Conservation (phyloP, 2,888 invertebrate species). For the Helleia helle region DNA sequence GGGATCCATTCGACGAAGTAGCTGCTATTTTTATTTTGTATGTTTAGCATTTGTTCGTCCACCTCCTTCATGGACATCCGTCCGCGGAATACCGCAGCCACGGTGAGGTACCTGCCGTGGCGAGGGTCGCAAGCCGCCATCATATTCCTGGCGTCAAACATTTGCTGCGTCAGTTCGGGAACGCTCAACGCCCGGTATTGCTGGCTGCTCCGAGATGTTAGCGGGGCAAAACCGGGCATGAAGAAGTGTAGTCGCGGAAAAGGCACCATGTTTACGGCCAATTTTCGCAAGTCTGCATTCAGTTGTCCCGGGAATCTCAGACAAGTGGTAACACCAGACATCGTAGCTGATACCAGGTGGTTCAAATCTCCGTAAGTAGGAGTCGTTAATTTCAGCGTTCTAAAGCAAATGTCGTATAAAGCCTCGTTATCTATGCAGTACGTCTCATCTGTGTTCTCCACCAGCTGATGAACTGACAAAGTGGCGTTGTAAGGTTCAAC, state of each 20-base stretch:
- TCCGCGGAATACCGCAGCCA: conserved; percentile 91
- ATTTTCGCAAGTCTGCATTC: conserved; percentile 81
- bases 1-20: conserved; percentile 89
- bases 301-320: conserved; percentile 56
- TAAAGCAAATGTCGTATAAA: conserved; percentile 84
- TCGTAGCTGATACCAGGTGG: conserved; percentile 53
- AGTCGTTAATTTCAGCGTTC: conserved; percentile 81
- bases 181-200: conserved; percentile 91
- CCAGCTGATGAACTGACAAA: conserved; percentile 77
- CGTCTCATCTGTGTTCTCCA: conserved; percentile 78
- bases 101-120: conserved; percentile 90
- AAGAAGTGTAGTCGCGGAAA: conserved; percentile 81
- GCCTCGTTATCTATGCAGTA: conserved; percentile 86
- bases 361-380: conserved; percentile 87
- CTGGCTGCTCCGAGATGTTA: conserved; percentile 87
- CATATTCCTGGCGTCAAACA: conserved; percentile 97
- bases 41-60: conserved; percentile 84
- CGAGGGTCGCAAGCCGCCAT: conserved; percentile 96
- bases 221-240: conserved; percentile 76
- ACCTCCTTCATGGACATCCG: conserved; percentile 96
- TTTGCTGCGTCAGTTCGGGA: conserved; percentile 90
- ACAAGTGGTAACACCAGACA: conserved; percentile 63
- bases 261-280: conserved; percentile 74
- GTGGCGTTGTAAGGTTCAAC: conserved; percentile 80
- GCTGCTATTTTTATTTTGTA: conserved; percentile 81